Evolutionary conservation across 2,888 invertebrate genomes (phyloP), one percentile per base, ranked within the genome.

Genomic region (Platynereis dumerilii): DNA sequence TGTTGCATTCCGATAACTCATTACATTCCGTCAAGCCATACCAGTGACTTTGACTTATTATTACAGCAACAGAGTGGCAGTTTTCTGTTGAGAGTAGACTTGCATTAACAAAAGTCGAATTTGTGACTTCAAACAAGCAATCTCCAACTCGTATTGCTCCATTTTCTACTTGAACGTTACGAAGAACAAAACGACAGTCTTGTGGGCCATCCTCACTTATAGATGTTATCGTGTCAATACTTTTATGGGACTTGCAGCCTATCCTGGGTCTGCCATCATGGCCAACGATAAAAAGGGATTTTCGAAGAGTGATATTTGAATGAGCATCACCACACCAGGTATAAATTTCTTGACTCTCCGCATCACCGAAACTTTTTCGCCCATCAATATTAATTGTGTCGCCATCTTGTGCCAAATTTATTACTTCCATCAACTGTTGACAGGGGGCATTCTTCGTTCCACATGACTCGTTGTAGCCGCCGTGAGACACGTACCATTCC

Each of bases 71-170:
- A 10, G 58, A 53, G 15, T 56, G 48, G 34, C 71, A 70, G 15
- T 22, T 55, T 10, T 20, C 34, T 7, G 42, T 44, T 17, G 59
- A 39, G 28, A 53, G 28, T 22, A 67, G 20, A 29, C 60, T 67
- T 7, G 67, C 64, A 24, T 67, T 63, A 26, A n/a, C 56, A 45
- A 69, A 69, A 12, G 58, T 60, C n/a, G 24, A 42, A 55, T 67
- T 65, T 17, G 28, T 29, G 15, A 67, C 59, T 44, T 59, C 44
- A 17, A 69, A 44, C 2, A 56, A 39, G 24, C 69, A 67, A 48
- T 67, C 64, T 24, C 58, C 28, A 29, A 67, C 42, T 12, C 15
- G 15, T n/a, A 67, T 26, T 0, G 20, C n/a, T 24, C 63, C 64
- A 60, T 67, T 58, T 26, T 60, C 57, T 7, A 67, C 42, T n/a